Evolutionary conservation across 2,888 invertebrate genomes (phyloP), one percentile per base, ranked within the genome.

Genomic region (Orthosia cruda): DNA sequence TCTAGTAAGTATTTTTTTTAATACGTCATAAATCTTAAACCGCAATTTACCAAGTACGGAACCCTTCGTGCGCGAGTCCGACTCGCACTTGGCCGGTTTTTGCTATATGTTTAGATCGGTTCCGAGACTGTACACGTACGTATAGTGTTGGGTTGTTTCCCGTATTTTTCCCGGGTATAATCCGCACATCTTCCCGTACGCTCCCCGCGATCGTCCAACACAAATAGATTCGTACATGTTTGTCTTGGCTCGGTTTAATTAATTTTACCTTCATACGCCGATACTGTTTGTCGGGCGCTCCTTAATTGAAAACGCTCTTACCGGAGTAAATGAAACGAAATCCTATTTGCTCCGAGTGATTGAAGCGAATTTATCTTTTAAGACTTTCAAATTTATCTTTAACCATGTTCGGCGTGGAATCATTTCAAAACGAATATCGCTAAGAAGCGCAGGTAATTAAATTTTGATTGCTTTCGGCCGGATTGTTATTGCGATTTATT

Each of bases 241-340:
- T 96, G 96, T 96, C 96, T 96, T 96, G 94, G 93, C 92, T 93
- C 91, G 92, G 94, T 95, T 96, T 96, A 96, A 96, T 96, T 96
- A 96, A 96, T 96, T 95, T 96, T 95, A 96, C 96, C 96, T 96
- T 96, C 96, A 96, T 96, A 96, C 95, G 94, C 95, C 95, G 95
- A 96, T 96, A 96, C 95, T 95, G 96, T 95, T 96, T 95, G 95
- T 93, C 93, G 94, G 94, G 94, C 92, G 93, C 90, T 94, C 94
- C 95, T 95, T 96, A 96, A 96, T 96, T 96, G 96, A 95, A 96
- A 96, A 95, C 95, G 94, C 95, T 96, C 95, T 95, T 95, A 94
- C 93, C 92, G 94, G 91, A 93, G 95, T 95, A 96, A 96, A 96
- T 95, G 95, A 95, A 95, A 96, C 93, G 94, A 94, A 96, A 96